Evolutionary conservation across 2,113 vertebrate genomes (phyloP).

Genomic region (Petaurus breviceps): DNA sequence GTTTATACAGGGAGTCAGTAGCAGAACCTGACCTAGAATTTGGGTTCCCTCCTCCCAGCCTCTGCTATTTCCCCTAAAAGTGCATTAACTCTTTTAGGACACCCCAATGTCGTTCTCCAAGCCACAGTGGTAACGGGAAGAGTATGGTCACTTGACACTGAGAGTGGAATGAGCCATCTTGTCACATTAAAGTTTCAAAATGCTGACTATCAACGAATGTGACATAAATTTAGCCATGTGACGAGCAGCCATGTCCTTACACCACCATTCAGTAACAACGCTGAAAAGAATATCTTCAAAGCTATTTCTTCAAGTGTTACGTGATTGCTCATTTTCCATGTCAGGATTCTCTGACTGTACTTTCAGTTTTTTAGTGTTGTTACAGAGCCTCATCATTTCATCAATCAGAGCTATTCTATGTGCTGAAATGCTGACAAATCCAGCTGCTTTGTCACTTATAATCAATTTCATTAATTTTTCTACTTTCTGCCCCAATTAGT

Average conservation of each 20-base stretch:
- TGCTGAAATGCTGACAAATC: conserved; percentile 67
- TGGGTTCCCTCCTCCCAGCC: too few relatives aligned
- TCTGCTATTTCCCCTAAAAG: too few relatives aligned
- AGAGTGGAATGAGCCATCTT: not conserved
- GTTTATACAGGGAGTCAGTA: too few relatives aligned
- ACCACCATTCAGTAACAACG: not conserved
- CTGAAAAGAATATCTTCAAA: not conserved
- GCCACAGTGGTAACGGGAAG: not conserved
- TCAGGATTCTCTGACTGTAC: conserved; percentile 61
- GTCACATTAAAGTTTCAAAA: not conserved
- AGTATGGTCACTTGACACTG: not conserved
- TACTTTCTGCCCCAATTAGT: conserved; percentile 60
- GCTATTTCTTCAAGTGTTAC: conserved; percentile 25
- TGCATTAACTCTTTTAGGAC: not conserved
- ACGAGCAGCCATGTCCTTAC: conserved; percentile 8
- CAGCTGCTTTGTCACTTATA: conserved; percentile 70
- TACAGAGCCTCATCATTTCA: conserved; percentile 67
- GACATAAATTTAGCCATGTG: conserved; percentile 27
- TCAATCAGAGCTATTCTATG: conserved; percentile 66
- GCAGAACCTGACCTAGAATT: too few relatives aligned
- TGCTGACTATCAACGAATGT: conserved; percentile 24
- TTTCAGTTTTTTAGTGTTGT: conserved; percentile 56
- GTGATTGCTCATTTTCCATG: not conserved
- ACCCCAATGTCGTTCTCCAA: not conserved
- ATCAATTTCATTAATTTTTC: conserved; percentile 72